phyloP scores from a whole-genome alignment of 2,888 invertebrate species.

The Agrotis segetum region DNA sequence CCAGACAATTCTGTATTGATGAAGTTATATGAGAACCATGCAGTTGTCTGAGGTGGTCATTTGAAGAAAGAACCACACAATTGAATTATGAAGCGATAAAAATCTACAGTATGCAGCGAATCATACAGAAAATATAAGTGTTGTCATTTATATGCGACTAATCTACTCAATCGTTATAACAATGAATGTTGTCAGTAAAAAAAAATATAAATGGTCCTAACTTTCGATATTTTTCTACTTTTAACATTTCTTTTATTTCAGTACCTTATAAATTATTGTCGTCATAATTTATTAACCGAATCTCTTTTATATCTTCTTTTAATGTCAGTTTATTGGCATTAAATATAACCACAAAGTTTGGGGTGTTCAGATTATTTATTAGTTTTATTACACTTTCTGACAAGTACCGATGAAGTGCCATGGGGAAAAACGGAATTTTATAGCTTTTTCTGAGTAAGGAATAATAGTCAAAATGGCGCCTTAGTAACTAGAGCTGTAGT shows the following conservation, averaged over 20 bases:
- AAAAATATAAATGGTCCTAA: slow-evolving; percentile 33
- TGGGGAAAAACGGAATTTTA: too few relatives aligned
- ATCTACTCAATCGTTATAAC: slow-evolving; percentile 27
- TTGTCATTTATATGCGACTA: slow-evolving; percentile 43
- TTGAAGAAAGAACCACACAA: too few relatives aligned
- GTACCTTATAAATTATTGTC: slow-evolving; percentile 12
- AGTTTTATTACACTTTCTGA: not conserved
- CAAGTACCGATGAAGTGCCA: not conserved
- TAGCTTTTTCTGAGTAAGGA: not conserved
- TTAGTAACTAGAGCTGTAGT: not conserved
- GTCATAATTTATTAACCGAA: slow-evolving; percentile 5
- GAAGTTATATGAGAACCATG: too few relatives aligned
- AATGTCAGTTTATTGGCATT: not conserved
- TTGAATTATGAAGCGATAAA: not conserved
- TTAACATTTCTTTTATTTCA: slow-evolving; percentile 17
- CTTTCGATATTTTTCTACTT: slow-evolving; percentile 22
- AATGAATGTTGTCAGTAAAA: slow-evolving; percentile 51
- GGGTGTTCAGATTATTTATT: slow-evolving; percentile 1
- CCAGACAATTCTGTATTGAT: too few relatives aligned
- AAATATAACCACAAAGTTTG: not conserved
- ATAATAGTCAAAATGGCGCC: not conserved
- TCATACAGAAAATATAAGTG: slow-evolving; percentile 23
- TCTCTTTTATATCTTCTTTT: not conserved
- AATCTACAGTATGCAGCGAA: slow-evolving; percentile 6
- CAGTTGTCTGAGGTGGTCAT: too few relatives aligned